A percentile compares a stretch with the other conserved stretches of the same genome.
Conservation (phyloP, 2,888 invertebrate species). For the Octodonta nipae region DNA sequence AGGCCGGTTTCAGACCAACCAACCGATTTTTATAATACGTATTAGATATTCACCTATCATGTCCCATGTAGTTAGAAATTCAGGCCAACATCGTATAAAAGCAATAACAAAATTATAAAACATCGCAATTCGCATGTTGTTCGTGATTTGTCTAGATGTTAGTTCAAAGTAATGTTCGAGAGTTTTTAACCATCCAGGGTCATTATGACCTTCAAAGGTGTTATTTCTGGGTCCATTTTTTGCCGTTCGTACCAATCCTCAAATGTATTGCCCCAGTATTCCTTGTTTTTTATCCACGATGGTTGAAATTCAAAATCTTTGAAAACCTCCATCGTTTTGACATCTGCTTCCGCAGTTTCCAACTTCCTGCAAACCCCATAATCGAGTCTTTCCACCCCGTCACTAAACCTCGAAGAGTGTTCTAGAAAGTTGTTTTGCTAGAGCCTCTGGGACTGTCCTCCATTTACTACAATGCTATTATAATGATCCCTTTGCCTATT, state of each 20-base stretch:
- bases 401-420: constrained; percentile 1
- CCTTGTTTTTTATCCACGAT: constrained; percentile 74
- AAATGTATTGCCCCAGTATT: constrained; percentile 81
- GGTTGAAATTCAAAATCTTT: constrained; percentile 76
- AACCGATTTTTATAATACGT: too few species aligned
- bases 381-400: constrained; percentile 11
- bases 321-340: constrained; percentile 61
- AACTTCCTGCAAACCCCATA: constrained; percentile 27
- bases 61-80: too few species aligned
- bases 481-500: neutral
- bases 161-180: constrained; percentile 88
- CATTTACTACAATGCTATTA: neutral
- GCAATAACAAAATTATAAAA: too few species aligned
- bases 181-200: constrained; percentile 94
- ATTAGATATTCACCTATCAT: too few species aligned
- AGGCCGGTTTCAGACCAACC: too few species aligned
- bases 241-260: constrained; percentile 68
- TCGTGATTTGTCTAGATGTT: constrained; percentile 78
- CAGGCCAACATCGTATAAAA: too few species aligned
- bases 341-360: constrained; percentile 43
- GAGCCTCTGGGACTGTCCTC: neutral
- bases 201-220: constrained; percentile 73
- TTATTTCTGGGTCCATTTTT: constrained; percentile 57
- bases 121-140: too few species aligned
- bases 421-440: constrained; percentile 4